phyloP scores from a whole-genome alignment of 2,797 vertebrate genomes.

The Hydrolagus colliei region DNA sequence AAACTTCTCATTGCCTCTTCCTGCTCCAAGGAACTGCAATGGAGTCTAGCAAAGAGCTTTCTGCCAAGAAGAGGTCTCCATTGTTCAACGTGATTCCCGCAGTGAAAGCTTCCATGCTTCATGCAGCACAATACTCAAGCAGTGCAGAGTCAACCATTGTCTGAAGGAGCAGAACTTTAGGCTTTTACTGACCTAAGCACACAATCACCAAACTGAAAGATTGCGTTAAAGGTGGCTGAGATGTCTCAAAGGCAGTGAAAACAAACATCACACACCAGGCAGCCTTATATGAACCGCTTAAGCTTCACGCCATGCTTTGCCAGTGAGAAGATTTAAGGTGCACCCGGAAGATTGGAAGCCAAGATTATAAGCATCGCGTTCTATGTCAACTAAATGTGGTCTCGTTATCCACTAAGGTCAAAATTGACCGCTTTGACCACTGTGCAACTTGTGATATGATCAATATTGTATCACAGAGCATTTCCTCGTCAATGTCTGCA shows the following conservation, averaged over 20 bases:
- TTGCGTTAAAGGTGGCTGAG: neutral
- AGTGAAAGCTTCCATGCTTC: no score
- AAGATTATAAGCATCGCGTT: no score
- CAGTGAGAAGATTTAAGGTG: neutral
- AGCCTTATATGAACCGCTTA: neutral
- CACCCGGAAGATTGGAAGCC: neutral
- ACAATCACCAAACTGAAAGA: conserved; percentile 34
- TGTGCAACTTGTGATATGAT: no score
- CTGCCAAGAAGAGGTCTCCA: neutral
- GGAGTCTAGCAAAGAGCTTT: neutral
- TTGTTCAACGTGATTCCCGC: no score
- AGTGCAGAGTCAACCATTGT: conserved; percentile 35
- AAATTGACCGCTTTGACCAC: no score
- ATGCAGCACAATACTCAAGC: neutral
- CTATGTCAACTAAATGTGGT: no score
- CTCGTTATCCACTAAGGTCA: no score
- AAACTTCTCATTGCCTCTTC: neutral
- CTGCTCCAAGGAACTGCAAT: neutral
- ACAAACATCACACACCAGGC: neutral
- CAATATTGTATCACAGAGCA: no score
- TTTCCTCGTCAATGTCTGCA: no score
- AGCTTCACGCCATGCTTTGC: neutral
- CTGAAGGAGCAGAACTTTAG: conserved; percentile 29
- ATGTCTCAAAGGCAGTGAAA: neutral
- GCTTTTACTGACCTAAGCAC: conserved; percentile 31